Evolutionary conservation across 2,797 vertebrate species (phyloP).

Genomic region (Cichlasoma orientale): DNA sequence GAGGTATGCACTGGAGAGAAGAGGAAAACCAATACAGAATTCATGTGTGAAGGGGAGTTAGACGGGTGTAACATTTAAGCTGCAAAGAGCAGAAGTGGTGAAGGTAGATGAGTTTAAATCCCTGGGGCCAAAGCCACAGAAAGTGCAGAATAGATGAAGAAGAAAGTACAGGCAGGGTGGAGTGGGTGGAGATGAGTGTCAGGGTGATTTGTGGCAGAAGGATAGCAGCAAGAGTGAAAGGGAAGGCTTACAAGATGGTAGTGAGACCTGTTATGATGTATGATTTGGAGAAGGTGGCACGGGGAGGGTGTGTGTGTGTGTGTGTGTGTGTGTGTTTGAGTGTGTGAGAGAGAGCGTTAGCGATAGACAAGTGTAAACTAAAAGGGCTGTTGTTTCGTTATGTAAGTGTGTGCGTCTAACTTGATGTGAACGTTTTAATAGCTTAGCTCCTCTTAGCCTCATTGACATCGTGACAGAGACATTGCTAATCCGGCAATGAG

Average conservation of each 20-base stretch:
- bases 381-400: conserved; percentile 20
- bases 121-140: too few species aligned
- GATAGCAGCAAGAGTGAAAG: neutral
- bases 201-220: neutral
- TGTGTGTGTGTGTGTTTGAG: neutral
- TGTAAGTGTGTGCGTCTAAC: conserved; percentile 25
- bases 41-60: too few species aligned
- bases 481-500: conserved; percentile 69
- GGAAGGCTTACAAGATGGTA: neutral
- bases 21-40: too few species aligned
- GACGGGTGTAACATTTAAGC: too few species aligned
- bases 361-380: neutral
- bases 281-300: neutral
- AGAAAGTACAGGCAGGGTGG: too few species aligned
- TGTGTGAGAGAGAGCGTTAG: neutral
- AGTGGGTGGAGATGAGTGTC: neutral
- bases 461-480: conserved; percentile 73
- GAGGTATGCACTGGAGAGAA: too few species aligned
- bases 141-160: neutral
- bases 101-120: too few species aligned
- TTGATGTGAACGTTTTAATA: conserved; percentile 60
- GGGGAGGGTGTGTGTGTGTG: conserved; percentile 5
- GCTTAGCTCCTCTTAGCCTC: conserved; percentile 70
- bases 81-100: too few species aligned
- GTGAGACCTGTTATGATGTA: neutral